Percentiles rank a stretch among this genome's conserved stretches.
phyloP scores from a whole-genome alignment of 2,113 vertebrate species.

The Muntiacus reevesi region DNA sequence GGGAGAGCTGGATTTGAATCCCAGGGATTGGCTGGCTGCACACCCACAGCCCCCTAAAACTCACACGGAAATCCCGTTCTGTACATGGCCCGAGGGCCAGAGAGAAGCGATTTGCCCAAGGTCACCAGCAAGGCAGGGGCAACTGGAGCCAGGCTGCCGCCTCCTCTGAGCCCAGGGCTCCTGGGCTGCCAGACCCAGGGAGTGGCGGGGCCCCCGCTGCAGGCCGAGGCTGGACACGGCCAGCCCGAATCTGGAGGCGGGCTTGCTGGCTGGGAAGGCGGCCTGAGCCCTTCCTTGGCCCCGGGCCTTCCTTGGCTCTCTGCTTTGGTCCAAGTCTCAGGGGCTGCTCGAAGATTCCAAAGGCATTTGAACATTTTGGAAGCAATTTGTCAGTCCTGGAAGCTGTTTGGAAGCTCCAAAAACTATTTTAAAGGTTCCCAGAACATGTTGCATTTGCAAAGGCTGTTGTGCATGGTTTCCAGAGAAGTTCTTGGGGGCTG shows the following conservation, averaged over 20 bases:
- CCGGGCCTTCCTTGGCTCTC: background rate
- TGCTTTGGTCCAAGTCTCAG: conserved; percentile 16
- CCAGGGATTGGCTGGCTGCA: background rate
- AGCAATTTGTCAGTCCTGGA: conserved; percentile 58
- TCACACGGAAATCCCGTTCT: rapidly evolving
- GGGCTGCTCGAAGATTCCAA: conserved; percentile 59
- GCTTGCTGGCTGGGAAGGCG: background rate
- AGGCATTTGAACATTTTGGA: conserved; percentile 60
- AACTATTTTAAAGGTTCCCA: conserved; percentile 32
- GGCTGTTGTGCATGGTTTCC: conserved; percentile 20
- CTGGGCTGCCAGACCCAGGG: background rate
- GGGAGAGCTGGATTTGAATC: background rate
- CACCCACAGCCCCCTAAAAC: background rate
- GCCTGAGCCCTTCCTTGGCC: background rate
- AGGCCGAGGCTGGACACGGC: rapidly evolving
- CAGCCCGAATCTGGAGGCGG: background rate
- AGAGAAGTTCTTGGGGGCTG: background rate
- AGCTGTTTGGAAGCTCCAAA: conserved; percentile 15
- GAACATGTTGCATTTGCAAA: background rate
- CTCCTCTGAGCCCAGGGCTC: background rate
- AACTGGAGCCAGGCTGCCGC: background rate
- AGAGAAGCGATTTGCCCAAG: background rate
- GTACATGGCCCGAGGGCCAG: background rate
- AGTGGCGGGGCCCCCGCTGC: background rate
- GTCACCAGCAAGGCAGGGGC: background rate